Conservation (phyloP, 2,797 vertebrate species). For the Yasuhikotakia modesta region DNA sequence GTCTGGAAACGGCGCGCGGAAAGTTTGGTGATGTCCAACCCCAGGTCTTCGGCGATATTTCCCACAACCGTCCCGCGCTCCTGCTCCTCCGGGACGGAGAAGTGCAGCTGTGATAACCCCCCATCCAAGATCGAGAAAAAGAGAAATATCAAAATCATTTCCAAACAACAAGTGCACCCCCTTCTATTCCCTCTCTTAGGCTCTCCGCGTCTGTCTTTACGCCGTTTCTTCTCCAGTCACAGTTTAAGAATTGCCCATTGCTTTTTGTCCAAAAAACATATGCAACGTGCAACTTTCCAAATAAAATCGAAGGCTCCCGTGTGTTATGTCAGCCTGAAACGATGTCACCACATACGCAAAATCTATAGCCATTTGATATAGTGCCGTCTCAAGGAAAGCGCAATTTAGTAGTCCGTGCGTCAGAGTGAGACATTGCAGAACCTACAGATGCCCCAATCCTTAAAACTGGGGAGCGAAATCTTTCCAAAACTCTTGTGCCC, state of each 20-base stretch:
- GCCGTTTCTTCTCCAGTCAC: conserved; percentile 36
- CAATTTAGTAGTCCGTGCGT: conserved; percentile 73
- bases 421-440: conserved; percentile 70
- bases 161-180: conserved; percentile 73
- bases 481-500: conserved; percentile 18
- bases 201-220: conserved; percentile 18
- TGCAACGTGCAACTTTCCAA: conserved; percentile 63
- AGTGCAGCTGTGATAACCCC: conserved; percentile 89
- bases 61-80: conserved; percentile 96
- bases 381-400: conserved; percentile 72
- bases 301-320: conserved; percentile 66
- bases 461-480: conserved; percentile 57
- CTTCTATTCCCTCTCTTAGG: conserved; percentile 29
- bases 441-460: conserved; percentile 64
- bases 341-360: conserved; percentile 72
- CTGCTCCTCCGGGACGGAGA: conserved; percentile 94
- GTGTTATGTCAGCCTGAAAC: conserved; percentile 72
- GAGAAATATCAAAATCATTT: conserved; percentile 89
- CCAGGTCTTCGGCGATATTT: conserved; percentile 97
- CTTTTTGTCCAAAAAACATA: conserved; percentile 70
- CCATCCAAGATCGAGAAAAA: conserved; percentile 87
- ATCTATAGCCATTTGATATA: conserved; percentile 79
- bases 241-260: conserved; percentile 67
- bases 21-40: conserved; percentile 99
- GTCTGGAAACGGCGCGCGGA: conserved; percentile 94